Conservation (phyloP, 2,888 invertebrate species). For the Biston stratarius region DNA sequence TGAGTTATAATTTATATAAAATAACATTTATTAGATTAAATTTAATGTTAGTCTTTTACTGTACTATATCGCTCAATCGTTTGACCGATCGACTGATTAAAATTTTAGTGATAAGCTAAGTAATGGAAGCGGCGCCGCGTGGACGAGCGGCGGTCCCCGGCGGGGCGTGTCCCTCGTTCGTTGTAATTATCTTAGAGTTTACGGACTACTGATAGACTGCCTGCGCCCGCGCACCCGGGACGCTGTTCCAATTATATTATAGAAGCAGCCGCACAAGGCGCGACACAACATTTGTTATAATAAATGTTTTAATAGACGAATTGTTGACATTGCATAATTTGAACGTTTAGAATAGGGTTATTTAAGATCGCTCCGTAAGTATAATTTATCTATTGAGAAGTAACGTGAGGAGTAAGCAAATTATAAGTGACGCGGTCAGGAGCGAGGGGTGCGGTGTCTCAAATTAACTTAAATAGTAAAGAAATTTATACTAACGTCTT, state of each 20-base stretch:
- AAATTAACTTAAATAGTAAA: constrained; percentile 75
- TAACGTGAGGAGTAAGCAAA: constrained; percentile 78
- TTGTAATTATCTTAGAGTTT: constrained; percentile 76
- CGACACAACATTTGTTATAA: constrained; percentile 75
- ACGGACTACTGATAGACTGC: constrained; percentile 72
- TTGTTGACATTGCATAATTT: constrained; percentile 85
- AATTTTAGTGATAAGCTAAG: constrained; percentile 87
- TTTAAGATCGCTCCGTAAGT: constrained; percentile 86
- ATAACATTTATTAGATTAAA: constrained; percentile 86
- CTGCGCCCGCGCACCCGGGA: constrained; percentile 46
- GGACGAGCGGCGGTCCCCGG: constrained; percentile 49
- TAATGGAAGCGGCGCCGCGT: constrained; percentile 63
- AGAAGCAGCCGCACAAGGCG: constrained; percentile 35
- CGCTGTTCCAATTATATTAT: constrained; percentile 67
- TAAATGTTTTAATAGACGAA: constrained; percentile 80
- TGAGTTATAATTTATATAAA: constrained; percentile 83
- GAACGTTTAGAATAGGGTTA: constrained; percentile 85
- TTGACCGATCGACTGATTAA: constrained; percentile 87
- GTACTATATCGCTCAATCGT: constrained; percentile 86
- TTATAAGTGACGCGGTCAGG: constrained; percentile 77
- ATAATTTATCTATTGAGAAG: constrained; percentile 83
- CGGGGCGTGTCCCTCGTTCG: constrained; percentile 51
- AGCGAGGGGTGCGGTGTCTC: constrained; percentile 79
- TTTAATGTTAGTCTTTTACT: constrained; percentile 86
- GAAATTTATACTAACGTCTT: constrained; percentile 67